Evolutionary conservation across 2,797 vertebrate species (phyloP).

Genomic region (Spinus pinus): DNA sequence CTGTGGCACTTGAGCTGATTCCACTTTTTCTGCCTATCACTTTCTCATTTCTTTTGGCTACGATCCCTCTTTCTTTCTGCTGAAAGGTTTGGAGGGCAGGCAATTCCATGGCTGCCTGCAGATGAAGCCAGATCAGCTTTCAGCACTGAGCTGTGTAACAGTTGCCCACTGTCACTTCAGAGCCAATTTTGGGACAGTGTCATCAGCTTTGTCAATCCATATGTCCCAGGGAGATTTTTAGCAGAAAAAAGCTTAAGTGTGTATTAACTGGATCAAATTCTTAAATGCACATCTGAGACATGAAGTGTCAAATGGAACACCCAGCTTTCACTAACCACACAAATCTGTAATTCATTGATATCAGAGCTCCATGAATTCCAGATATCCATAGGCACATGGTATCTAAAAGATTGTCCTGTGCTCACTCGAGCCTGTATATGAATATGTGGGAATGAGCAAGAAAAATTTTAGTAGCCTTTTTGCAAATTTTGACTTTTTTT

Average conservation of each 20-base stretch:
- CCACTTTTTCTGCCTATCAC: conserved; percentile 24
- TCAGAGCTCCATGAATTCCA: neutral
- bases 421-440: accelerated
- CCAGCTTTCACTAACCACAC: neutral
- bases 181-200: conserved; percentile 37
- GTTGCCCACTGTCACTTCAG: conserved; percentile 31
- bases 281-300: neutral
- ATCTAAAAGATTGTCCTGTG: neutral
- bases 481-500: neutral
- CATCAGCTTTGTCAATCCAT: conserved; percentile 29
- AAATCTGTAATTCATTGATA: neutral
- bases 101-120: conserved; percentile 6
- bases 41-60: conserved; percentile 53
- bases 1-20: conserved; percentile 12
- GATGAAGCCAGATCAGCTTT: conserved; percentile 51
- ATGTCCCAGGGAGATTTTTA: conserved; percentile 6
- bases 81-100: conserved; percentile 21
- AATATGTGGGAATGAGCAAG: neutral
- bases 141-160: neutral
- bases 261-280: conserved; percentile 24
- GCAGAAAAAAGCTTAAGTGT: conserved; percentile 5
- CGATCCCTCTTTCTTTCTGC: neutral
- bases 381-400: neutral
- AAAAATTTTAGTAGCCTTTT: neutral
- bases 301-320: neutral